Conservation (phyloP, 1,140 invertebrate species). For the Geopemphigus sp. region DNA sequence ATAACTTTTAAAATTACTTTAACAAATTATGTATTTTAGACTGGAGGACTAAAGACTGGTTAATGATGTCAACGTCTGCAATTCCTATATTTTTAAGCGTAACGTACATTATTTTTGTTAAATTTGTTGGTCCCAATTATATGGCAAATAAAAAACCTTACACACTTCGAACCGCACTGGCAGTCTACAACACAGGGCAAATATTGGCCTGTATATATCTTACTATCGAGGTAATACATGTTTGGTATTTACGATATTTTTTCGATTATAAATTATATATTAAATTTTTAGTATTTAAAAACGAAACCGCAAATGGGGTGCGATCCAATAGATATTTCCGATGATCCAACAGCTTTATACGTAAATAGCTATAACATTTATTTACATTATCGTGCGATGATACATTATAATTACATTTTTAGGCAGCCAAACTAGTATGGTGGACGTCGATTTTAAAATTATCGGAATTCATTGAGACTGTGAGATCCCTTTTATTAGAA, state of each 20-base stretch:
- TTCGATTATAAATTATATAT: conserved; percentile 6
- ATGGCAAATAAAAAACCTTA: conserved; percentile 58
- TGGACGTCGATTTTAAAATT: conserved; percentile 51
- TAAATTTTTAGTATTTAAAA: conserved; percentile 53
- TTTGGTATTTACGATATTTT: background rate
- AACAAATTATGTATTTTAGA: conserved; percentile 57
- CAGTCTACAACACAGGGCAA: conserved; percentile 61
- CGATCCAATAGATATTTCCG: conserved; percentile 61
- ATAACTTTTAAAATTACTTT: background rate
- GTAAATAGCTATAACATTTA: conserved; percentile 51
- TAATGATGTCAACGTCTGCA: conserved; percentile 63
- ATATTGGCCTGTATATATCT: conserved; percentile 59
- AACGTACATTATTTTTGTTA: conserved; percentile 68
- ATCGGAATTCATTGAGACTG: conserved; percentile 52
- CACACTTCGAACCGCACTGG: conserved; percentile 51
- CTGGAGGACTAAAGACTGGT: conserved; percentile 63
- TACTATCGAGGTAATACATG: conserved; percentile 56
- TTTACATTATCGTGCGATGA: background rate
- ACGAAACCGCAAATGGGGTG: conserved; percentile 59
- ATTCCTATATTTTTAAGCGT: conserved; percentile 61
- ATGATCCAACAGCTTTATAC: conserved; percentile 52
- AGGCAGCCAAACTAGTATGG: conserved; percentile 52
- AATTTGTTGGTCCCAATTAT: conserved; percentile 69
- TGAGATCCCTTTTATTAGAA: conserved; percentile 48
- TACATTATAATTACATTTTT: conserved; percentile 29